Evolutionary conservation across 2,113 vertebrate genomes (phyloP).

Genomic region (Paedocypris sp.): DNA sequence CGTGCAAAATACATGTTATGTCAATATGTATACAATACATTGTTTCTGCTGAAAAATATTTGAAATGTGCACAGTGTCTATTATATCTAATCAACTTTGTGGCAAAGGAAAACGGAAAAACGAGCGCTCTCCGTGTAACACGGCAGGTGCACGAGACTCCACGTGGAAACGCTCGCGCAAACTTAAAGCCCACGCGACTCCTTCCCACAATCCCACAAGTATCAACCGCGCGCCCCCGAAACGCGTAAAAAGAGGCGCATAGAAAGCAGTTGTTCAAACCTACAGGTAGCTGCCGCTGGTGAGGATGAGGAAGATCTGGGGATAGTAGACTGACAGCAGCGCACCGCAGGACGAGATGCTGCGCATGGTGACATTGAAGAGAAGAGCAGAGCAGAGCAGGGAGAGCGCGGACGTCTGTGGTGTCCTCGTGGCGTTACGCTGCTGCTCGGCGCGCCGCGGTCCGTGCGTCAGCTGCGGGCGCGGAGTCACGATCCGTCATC

Average conservation of each 20-base stretch:
- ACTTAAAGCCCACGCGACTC: too few relatives aligned
- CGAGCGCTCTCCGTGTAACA: neutral
- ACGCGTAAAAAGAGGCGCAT: neutral
- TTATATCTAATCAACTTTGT: too few relatives aligned
- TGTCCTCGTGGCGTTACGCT: slow-evolving; percentile 54
- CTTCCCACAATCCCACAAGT: too few relatives aligned
- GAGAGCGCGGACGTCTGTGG: slow-evolving; percentile 25
- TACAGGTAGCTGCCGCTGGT: slow-evolving; percentile 95
- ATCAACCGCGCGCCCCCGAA: too few relatives aligned
- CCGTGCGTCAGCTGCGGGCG: slow-evolving; percentile 56
- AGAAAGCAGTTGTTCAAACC: slow-evolving; percentile 46
- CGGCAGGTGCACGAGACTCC: neutral
- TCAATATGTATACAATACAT: too few relatives aligned
- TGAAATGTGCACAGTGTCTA: too few relatives aligned
- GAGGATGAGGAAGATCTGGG: slow-evolving; percentile 95
- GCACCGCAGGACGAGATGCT: slow-evolving; percentile 82
- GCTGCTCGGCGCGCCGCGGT: slow-evolving; percentile 60
- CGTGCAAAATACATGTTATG: too few relatives aligned
- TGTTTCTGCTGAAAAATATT: too few relatives aligned
- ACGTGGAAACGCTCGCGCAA: neutral
- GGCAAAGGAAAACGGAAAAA: neutral
- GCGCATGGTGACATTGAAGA: slow-evolving; percentile 79
- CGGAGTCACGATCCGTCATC: slow-evolving; percentile 69
- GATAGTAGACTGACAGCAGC: slow-evolving; percentile 89
- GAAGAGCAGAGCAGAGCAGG: too few relatives aligned